Conservation (phyloP, 2,888 invertebrate species). For the Oegoconia quadripuncta region DNA sequence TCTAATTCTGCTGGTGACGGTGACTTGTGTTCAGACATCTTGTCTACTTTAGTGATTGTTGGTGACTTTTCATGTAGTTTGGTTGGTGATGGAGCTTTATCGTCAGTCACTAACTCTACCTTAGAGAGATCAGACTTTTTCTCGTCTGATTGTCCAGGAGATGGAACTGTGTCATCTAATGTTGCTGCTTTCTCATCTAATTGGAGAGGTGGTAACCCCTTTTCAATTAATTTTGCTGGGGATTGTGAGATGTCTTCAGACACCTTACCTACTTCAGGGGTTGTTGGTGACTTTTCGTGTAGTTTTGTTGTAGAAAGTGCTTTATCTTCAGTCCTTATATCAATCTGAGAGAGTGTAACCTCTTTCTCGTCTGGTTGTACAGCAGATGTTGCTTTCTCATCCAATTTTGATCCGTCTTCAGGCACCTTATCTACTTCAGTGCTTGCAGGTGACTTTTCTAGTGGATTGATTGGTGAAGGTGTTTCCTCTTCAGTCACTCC, state of each 20-base stretch:
- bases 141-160: neutral
- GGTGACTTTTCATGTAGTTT: slow-evolving; percentile 7
- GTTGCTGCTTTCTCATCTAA: neutral
- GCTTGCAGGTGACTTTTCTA: too few species aligned
- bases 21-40: too few species aligned
- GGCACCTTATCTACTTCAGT: too few species aligned
- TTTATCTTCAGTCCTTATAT: neutral
- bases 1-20: slow-evolving; percentile 7
- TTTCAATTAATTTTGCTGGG: neutral
- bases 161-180: neutral
- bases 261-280: neutral
- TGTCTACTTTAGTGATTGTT: too few species aligned
- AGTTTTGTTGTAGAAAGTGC: neutral
- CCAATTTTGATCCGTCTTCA: slow-evolving; percentile 2
- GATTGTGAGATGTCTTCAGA: neutral
- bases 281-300: neutral
- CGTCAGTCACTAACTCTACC: too few species aligned
- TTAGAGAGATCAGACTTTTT: too few species aligned
- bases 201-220: neutral
- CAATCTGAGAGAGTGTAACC: neutral
- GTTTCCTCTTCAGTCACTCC: too few species aligned
- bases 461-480: too few species aligned
- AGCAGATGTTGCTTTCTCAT: slow-evolving; percentile 7
- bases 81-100: slow-evolving; percentile 2
- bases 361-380: neutral